A percentile compares a stretch with the other conserved stretches of the same genome.
Conservation (phyloP, 2,888 invertebrate species). For the Cheiracanthium punctorium region DNA sequence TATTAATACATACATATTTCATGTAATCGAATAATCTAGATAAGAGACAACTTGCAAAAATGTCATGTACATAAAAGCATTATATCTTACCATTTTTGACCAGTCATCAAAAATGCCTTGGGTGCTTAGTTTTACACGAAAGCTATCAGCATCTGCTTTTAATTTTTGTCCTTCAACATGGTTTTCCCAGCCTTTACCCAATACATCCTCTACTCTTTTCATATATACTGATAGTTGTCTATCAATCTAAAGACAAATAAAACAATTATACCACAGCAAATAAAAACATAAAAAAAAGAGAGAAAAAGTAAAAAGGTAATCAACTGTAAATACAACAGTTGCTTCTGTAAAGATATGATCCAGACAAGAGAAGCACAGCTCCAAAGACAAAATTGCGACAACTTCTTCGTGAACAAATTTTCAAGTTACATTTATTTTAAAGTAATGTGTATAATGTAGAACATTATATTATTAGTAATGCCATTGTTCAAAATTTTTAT, state of each 20-base stretch:
- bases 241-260: slow-evolving; percentile 94
- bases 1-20: not conserved
- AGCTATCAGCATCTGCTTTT: slow-evolving; percentile 98
- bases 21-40: not conserved
- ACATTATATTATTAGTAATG: too few species aligned
- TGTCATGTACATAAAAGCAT: not conserved
- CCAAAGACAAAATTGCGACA: too few species aligned
- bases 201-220: slow-evolving; percentile 97
- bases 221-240: slow-evolving; percentile 96
- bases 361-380: too few species aligned
- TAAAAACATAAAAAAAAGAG: too few species aligned
- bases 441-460: too few species aligned
- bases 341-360: too few species aligned
- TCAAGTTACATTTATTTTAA: too few species aligned
- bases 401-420: too few species aligned
- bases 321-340: too few species aligned
- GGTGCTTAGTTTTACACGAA: slow-evolving; percentile 95
- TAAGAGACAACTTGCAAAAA: not conserved
- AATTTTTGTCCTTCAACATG: slow-evolving; percentile 98
- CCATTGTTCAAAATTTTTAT: too few species aligned
- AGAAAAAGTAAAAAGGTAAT: too few species aligned
- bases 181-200: slow-evolving; percentile 99
- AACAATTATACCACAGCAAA: too few species aligned
- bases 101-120: slow-evolving; percentile 99
- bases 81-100: slow-evolving; percentile 84